These are phyloP conservation scores for Panzeria rudis DNA, from an alignment of 2,888 invertebrate genomes.

Conservation along the genomic window DNA sequence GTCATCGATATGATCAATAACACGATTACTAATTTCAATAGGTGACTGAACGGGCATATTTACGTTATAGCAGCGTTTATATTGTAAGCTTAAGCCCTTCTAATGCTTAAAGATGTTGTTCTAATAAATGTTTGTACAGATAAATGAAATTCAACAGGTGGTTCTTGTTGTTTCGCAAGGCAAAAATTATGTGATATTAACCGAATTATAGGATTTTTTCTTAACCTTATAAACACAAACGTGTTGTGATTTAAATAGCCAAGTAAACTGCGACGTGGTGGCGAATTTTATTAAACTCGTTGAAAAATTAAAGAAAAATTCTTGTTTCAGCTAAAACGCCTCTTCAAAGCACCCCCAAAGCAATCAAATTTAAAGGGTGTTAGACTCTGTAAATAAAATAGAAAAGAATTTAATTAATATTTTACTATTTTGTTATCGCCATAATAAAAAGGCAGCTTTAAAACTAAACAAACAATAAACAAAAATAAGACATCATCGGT, in stretches of 20 bases:
- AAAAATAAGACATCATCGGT: slow-evolving; percentile 11
- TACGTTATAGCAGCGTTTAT: slow-evolving; percentile 35
- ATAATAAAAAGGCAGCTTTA: slow-evolving; percentile 10
- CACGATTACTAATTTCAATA: slow-evolving; percentile 83
- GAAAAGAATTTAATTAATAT: slow-evolving; percentile 10
- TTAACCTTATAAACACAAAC: slow-evolving; percentile 82
- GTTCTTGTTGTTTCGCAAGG: slow-evolving; percentile 42
- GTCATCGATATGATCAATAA: slow-evolving; percentile 83
- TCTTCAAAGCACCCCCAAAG: slow-evolving; percentile 25
- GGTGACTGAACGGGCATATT: slow-evolving; percentile 84
- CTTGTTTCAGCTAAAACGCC: slow-evolving; percentile 27
- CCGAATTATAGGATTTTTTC: slow-evolving; percentile 79
- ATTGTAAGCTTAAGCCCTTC: slow-evolving; percentile 52
- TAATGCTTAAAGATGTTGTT: slow-evolving; percentile 19
- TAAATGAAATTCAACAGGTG: slow-evolving; percentile 42
- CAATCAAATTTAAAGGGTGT: slow-evolving; percentile 22
- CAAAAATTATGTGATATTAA: slow-evolving; percentile 78
- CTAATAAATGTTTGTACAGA: slow-evolving; percentile 16
- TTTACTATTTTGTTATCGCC: slow-evolving; percentile 22
- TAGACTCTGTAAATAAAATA: slow-evolving; percentile 19
- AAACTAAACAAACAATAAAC: slow-evolving; percentile 36
- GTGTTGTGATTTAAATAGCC: slow-evolving; percentile 79
- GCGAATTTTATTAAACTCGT: slow-evolving; percentile 79
- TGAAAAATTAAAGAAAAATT: slow-evolving; percentile 70
- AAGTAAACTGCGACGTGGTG: slow-evolving; percentile 81